phyloP scores from a whole-genome alignment of 2,888 invertebrate genomes.

The Brenthis ino region DNA sequence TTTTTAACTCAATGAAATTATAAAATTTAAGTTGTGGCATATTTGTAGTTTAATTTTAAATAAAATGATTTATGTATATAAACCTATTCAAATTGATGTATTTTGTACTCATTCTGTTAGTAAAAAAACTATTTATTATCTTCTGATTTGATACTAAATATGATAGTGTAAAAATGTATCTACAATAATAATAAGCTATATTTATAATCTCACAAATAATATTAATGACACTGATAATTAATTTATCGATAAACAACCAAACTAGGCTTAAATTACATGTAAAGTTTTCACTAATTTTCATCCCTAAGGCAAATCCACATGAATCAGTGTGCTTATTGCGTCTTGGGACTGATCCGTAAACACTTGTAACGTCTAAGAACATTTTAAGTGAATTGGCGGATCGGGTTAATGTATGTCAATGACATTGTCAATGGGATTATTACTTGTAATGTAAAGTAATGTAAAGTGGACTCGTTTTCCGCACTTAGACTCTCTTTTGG shows the following conservation, averaged over 20 bases:
- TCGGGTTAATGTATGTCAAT: not conserved
- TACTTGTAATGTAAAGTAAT: too few relatives aligned
- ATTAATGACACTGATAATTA: too few relatives aligned
- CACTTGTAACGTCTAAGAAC: slow-evolving; percentile 4
- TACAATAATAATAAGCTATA: too few relatives aligned
- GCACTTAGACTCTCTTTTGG: too few relatives aligned
- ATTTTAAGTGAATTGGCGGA: not conserved
- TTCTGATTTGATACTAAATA: not conserved
- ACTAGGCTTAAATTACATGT: not conserved
- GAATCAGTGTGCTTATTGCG: slow-evolving; percentile 1
- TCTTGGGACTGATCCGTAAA: slow-evolving; percentile 1
- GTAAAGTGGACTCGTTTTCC: too few relatives aligned
- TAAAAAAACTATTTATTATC: not conserved
- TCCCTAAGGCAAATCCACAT: slow-evolving; percentile 3
- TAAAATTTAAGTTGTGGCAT: too few relatives aligned
- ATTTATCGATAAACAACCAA: not conserved
- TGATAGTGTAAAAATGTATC: too few relatives aligned
- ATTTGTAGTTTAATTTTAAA: not conserved
- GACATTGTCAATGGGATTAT: not conserved
- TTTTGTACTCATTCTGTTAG: not conserved
- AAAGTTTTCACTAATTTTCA: slow-evolving; percentile 5
- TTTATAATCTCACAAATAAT: too few relatives aligned
- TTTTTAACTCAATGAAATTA: not conserved
- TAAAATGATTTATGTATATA: not conserved
- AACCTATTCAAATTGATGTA: not conserved